Evolutionary conservation across 2,888 invertebrate genomes (phyloP).

Genomic region (Caprella mutica): DNA sequence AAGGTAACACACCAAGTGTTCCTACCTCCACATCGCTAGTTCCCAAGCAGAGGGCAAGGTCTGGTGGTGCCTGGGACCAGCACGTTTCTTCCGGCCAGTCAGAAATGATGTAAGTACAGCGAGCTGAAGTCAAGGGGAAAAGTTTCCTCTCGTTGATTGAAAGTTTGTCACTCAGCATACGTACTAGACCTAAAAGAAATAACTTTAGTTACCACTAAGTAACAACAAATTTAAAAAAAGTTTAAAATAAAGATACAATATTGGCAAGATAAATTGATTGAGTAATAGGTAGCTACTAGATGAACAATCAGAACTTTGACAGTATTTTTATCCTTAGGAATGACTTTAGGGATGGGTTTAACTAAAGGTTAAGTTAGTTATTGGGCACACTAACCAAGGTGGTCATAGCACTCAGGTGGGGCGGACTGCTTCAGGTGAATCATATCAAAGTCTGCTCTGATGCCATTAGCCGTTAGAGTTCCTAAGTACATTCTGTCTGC

Average conservation of each 20-base stretch:
- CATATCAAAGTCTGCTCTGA: not conserved
- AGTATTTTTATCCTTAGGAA: no score
- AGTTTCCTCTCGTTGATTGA: constrained; percentile 42
- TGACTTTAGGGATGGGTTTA: no score
- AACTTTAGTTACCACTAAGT: no score
- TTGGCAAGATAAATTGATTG: no score
- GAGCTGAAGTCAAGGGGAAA: constrained; percentile 58
- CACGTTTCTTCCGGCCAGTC: constrained; percentile 32
- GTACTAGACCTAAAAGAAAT: constrained; percentile 50
- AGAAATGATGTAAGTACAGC: constrained; percentile 53
- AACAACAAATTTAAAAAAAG: not conserved
- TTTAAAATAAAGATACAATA: no score
- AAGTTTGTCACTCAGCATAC: constrained; percentile 74
- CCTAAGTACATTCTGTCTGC: constrained; percentile 2
- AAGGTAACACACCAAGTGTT: constrained; percentile 58
- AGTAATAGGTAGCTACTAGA: no score
- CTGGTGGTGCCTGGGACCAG: constrained; percentile 33
- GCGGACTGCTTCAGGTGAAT: not conserved
- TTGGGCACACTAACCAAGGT: not conserved
- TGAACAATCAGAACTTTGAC: not conserved
- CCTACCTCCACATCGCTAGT: constrained; percentile 37
- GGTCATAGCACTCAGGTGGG: constrained; percentile 1
- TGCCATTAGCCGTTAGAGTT: not conserved
- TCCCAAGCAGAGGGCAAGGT: constrained; percentile 29
- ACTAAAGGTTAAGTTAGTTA: no score